Evolutionary conservation across 2,888 invertebrate species (phyloP), one percentile per base, ranked within the genome.

Genomic region (Blera fallax): DNA sequence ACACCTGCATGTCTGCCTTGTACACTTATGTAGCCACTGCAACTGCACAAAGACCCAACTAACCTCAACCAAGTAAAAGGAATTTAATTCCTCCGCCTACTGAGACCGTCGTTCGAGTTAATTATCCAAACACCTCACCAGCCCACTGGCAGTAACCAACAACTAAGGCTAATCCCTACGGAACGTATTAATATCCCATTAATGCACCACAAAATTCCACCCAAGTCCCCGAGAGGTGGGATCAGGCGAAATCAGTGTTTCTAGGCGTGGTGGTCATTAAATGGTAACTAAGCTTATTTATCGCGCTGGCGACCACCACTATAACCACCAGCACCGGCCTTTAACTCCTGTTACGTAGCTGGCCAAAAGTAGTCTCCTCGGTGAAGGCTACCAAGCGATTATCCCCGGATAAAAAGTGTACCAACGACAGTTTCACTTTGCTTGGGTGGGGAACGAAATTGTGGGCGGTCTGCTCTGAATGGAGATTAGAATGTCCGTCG

Each of bases 221-320:
- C 76, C 60, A 48, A 52, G 76, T 16, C 58, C 65, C 24, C 8
- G 18, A 8, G 37, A 18, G 40, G 27, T 45, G 58, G 8, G 40
- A 54, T 29, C 34, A 18, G 32, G 76, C 40, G 50, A 85, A 76
- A 79, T 84, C 79, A 67, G 60, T 69, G 70, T 32, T 37, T 34
- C 34, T 32, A 16, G 16, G 3, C 29, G 67, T 27, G 76, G 50
- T 54, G 60, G 81, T 81, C 81, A 81, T 80, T 85, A 85, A 77
- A 80, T 85, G 43, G 74, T 70, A 76, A 84, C 85, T 85, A 85
- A 81, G 85, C 81, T 85, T 85, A 85, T 85, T 85, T 85, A 85
- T 85, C 52, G 80, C 65, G 80, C 65, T 54, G n/a, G 60, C 67
- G 76, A 81, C 85, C 85, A 77, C 81, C 74, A 52, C 69, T 76